A percentile compares a stretch with the other conserved stretches of the same genome.
phyloP scores from a whole-genome alignment of 2,113 vertebrate species.

The Geothlypis trichas region DNA sequence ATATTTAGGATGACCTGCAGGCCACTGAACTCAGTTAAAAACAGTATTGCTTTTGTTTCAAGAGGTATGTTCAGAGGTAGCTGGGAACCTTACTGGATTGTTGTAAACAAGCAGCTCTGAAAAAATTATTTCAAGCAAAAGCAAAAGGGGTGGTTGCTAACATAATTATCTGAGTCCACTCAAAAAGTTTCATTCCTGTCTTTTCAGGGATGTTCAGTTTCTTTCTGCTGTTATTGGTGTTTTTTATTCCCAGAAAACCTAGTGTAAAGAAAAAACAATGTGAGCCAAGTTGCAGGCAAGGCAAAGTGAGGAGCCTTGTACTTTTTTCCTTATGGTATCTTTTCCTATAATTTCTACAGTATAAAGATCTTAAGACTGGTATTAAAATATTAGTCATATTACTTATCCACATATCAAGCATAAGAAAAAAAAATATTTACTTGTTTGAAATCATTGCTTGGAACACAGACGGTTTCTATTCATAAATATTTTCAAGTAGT shows the following conservation, averaged over 20 bases:
- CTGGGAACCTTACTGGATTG: neutral
- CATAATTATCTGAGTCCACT: neutral
- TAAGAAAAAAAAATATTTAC: neutral
- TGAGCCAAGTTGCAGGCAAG: fast-evolving
- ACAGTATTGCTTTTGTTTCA: neutral
- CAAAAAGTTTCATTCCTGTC: neutral
- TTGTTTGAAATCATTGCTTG: neutral
- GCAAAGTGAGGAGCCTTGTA: fast-evolving
- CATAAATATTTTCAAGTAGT: neutral
- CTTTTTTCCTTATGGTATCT: neutral
- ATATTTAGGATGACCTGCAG: neutral
- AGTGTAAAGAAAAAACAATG: fast-evolving
- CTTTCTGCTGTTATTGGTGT: neutral
- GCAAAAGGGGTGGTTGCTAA: neutral
- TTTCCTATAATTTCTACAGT: neutral
- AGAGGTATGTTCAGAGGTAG: neutral
- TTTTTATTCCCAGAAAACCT: neutral
- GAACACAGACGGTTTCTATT: neutral
- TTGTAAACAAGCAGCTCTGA: neutral
- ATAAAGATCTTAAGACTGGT: neutral
- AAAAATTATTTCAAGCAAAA: neutral
- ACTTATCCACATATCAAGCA: neutral
- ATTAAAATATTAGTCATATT: neutral
- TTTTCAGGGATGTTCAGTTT: neutral
- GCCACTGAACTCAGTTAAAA: neutral